A percentile compares a stretch with the other conserved stretches of the same genome.
Evolutionary conservation across 2,888 invertebrate species (phyloP).

Genomic region (Galeruca laticollis): DNA sequence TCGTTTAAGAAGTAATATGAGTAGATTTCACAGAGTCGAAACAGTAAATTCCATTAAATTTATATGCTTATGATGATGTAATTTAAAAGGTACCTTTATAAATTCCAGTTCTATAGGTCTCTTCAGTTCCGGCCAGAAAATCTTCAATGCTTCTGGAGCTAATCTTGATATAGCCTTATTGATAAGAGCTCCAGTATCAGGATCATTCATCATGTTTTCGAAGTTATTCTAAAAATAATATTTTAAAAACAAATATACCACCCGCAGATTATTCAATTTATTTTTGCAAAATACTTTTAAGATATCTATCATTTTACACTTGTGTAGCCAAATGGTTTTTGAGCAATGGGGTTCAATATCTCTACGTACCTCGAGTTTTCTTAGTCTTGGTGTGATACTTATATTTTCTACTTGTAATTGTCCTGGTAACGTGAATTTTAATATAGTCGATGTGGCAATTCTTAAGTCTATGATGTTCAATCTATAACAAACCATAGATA

Average conservation of each 20-base stretch:
- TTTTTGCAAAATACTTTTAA: no score
- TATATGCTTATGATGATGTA: no score
- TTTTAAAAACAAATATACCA: no score
- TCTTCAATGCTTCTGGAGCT: constrained; percentile 64
- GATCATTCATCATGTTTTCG: constrained; percentile 63
- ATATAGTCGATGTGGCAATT: constrained; percentile 58
- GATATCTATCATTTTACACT: constrained; percentile 10
- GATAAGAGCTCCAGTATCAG: constrained; percentile 60
- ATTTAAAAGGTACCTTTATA: constrained; percentile 55
- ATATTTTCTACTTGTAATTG: constrained; percentile 55
- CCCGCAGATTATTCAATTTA: no score
- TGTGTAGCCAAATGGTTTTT: not conserved
- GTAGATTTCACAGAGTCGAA: no score
- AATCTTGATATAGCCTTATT: constrained; percentile 64
- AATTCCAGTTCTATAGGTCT: constrained; percentile 61
- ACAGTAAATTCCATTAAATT: no score
- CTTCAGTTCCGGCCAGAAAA: constrained; percentile 65
- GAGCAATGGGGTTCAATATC: not conserved
- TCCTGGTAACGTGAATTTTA: constrained; percentile 56
- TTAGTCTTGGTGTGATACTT: constrained; percentile 59
- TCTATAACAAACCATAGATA: no score
- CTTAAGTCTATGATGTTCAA: constrained; percentile 61
- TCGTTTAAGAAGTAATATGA: no score
- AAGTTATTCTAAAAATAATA: constrained; percentile 62
- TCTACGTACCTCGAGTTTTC: constrained; percentile 58